phyloP scores from a whole-genome alignment of 2,888 invertebrate genomes.

The Orthonychiurus folsomi region DNA sequence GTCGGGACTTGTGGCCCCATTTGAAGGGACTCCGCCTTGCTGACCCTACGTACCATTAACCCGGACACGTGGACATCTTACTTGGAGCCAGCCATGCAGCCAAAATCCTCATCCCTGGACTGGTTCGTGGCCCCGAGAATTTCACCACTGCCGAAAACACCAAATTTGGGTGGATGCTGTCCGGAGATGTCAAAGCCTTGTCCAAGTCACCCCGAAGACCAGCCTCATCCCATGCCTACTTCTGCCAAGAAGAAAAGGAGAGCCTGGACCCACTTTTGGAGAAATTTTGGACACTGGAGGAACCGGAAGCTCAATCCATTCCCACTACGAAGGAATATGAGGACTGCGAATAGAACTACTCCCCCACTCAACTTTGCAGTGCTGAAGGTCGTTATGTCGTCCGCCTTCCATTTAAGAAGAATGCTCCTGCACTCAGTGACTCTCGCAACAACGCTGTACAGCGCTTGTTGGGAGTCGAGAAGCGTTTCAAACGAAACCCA shows the following conservation, averaged over 20 bases:
- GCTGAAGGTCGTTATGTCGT: not conserved
- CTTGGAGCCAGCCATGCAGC: not conserved
- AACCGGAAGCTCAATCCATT: not conserved
- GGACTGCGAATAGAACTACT: not conserved
- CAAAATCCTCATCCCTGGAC: not conserved
- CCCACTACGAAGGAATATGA: not conserved
- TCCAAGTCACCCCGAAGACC: not conserved
- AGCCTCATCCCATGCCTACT: not conserved
- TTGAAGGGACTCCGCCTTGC: not conserved
- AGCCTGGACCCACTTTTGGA: not conserved
- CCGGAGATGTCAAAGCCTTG: not conserved
- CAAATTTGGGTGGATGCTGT: slow-evolving; percentile 3
- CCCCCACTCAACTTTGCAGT: not conserved
- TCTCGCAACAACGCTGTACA: not conserved
- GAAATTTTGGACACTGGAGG: slow-evolving; percentile 7
- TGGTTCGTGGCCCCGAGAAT: not conserved
- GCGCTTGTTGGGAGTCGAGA: not conserved
- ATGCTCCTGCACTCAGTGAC: not conserved
- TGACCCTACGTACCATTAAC: not conserved
- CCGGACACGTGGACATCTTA: not conserved
- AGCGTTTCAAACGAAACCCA: not conserved
- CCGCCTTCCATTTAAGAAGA: not conserved
- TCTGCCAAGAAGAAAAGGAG: not conserved
- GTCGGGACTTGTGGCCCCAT: not conserved
- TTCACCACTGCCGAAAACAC: not conserved